A percentile compares a stretch with the other conserved stretches of the same genome.
phyloP scores from a whole-genome alignment of 2,797 vertebrate genomes.

The Hipposideros larvatus region DNA sequence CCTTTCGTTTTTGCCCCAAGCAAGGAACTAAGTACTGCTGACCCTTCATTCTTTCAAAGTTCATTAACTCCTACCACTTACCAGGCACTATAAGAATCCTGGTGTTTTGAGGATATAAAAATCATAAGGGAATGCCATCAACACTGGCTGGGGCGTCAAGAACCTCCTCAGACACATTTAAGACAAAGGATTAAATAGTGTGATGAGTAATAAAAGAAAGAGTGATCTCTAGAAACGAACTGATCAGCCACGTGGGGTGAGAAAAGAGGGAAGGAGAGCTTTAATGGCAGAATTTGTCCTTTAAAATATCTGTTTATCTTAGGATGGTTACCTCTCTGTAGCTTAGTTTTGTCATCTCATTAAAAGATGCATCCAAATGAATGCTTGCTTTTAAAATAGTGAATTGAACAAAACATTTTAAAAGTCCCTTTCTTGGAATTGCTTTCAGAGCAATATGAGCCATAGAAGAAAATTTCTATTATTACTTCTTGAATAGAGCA shows the following conservation, averaged over 20 bases:
- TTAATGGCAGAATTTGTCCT: conserved; percentile 12
- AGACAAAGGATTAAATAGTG: not conserved
- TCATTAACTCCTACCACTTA: conserved; percentile 14
- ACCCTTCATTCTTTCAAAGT: conserved; percentile 18
- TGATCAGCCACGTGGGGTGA: not conserved
- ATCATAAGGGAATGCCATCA: not conserved
- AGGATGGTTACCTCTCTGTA: not conserved
- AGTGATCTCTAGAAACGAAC: not conserved
- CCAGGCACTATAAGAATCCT: not conserved
- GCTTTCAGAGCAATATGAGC: conserved; percentile 24
- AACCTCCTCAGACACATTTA: not conserved
- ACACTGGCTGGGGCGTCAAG: not conserved
- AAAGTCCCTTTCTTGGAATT: not conserved
- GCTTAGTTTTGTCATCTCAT: conserved; percentile 24
- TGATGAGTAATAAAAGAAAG: not conserved
- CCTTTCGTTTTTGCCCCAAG: not conserved
- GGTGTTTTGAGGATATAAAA: not conserved
- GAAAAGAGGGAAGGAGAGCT: not conserved
- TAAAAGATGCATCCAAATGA: conserved; percentile 27
- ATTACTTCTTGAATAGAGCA: not conserved
- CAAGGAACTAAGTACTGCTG: not conserved
- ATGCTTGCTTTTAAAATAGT: conserved; percentile 6
- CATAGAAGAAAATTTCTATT: conserved; percentile 3
- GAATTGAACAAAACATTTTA: not conserved
- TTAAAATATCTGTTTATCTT: conserved; percentile 1